Percentiles rank a stretch among this genome's conserved stretches.
These are phyloP conservation scores for Australoheros scitulus DNA, from an alignment of 2,113 vertebrate species.

Conservation along the genomic window DNA sequence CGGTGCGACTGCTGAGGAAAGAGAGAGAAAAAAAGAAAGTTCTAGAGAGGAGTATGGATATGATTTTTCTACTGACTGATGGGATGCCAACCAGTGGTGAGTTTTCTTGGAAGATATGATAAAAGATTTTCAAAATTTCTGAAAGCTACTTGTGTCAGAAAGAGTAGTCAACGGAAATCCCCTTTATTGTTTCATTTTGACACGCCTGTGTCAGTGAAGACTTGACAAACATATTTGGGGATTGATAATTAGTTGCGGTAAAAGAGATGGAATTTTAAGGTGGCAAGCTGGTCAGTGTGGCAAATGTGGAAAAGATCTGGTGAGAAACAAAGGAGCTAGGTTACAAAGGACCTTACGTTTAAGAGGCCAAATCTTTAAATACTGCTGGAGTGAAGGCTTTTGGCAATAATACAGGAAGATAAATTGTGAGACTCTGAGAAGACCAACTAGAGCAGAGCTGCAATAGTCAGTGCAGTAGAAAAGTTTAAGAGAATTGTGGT, in stretches of 20 bases:
- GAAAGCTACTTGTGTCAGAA: neutral
- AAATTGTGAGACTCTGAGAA: no score
- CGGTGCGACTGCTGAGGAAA: slow-evolving; percentile 52
- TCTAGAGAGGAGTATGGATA: slow-evolving; percentile 70
- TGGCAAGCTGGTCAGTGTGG: neutral
- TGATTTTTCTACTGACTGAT: slow-evolving; percentile 82
- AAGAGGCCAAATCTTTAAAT: no score
- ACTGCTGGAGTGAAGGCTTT: no score
- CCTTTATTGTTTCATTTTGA: neutral
- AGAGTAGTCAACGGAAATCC: neutral
- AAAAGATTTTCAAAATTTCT: neutral
- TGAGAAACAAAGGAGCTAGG: no score
- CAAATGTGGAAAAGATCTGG: no score
- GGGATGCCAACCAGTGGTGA: slow-evolving; percentile 65
- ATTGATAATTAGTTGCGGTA: no score
- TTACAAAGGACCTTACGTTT: no score
- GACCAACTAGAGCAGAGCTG: no score
- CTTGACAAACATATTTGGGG: no score
- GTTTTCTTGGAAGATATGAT: neutral
- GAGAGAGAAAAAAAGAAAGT: slow-evolving; percentile 44
- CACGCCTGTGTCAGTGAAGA: neutral
- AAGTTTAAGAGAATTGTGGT: no score
- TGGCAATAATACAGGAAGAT: no score
- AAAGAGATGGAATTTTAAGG: neutral
- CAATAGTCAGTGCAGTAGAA: no score